A percentile compares a stretch with the other conserved stretches of the same genome.
These are phyloP conservation scores for Aselliscus stoliczkanus DNA, from an alignment of 2,797 vertebrate genomes.

Conservation along the genomic window DNA sequence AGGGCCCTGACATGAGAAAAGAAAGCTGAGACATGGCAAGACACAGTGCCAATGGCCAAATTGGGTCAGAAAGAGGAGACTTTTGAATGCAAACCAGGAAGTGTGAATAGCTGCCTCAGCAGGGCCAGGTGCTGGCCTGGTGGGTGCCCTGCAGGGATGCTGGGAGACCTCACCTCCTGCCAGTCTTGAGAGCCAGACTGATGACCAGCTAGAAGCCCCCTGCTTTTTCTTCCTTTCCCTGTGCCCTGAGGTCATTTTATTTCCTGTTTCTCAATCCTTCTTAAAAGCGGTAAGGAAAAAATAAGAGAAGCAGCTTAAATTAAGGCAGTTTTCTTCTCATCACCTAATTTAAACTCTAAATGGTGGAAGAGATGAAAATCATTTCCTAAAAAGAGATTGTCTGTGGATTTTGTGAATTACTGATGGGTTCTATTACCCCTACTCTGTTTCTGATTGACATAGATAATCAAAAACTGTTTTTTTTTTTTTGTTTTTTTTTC, in stretches of 20 bases:
- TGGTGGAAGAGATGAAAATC: not conserved
- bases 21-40: not conserved
- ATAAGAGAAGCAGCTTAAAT: not conserved
- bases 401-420: not conserved
- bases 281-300: not conserved
- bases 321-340: not conserved
- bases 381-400: not conserved
- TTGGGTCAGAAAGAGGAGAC: conserved; percentile 27
- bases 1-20: not conserved
- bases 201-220: not conserved
- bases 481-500: not conserved
- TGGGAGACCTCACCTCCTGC: not conserved
- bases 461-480: not conserved
- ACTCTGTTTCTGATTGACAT: not conserved
- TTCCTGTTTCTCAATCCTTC: not conserved
- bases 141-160: not conserved
- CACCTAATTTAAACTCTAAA: not conserved
- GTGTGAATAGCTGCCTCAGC: not conserved
- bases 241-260: not conserved
- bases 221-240: not conserved
- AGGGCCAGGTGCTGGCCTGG: conserved; percentile 6
- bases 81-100: conserved; percentile 43
- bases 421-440: not conserved
- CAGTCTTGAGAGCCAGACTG: not conserved
- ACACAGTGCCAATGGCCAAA: not conserved